A percentile compares a stretch with the other conserved stretches of the same genome.
These are phyloP conservation scores for Steromphala cineraria DNA, from an alignment of 2,888 invertebrate species.

Conservation along the genomic window DNA sequence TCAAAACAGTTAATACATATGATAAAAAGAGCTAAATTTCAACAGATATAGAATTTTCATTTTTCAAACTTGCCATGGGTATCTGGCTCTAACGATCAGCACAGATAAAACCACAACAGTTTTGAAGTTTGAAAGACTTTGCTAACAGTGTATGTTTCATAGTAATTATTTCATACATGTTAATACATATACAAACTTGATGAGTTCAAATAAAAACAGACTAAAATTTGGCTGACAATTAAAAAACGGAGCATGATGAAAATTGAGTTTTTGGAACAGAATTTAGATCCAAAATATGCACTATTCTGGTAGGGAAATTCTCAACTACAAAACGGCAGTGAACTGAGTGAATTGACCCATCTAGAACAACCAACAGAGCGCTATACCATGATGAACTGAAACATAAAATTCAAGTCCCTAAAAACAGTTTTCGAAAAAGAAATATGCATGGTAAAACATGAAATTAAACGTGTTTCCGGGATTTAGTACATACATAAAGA, in stretches of 20 bases:
- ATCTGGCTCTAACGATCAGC: not conserved
- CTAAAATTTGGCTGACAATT: not conserved
- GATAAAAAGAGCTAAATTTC: constrained; percentile 17
- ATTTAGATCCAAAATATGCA: not conserved
- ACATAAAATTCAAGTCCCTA: not conserved
- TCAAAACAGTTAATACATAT: constrained; percentile 5
- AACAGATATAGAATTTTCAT: constrained; percentile 17
- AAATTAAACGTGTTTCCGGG: not conserved
- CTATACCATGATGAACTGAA: not conserved
- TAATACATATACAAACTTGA: not conserved
- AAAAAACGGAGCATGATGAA: not conserved
- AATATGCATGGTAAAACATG: not conserved
- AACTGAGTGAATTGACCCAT: not conserved
- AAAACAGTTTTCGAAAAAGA: not conserved
- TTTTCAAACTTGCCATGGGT: constrained; percentile 6
- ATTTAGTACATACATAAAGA: not conserved
- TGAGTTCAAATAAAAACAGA: not conserved
- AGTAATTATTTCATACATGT: not conserved
- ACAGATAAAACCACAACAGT: not conserved
- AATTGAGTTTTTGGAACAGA: not conserved
- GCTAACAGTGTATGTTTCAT: not conserved
- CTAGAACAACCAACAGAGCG: no score
- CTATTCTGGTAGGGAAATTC: not conserved
- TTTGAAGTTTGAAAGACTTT: not conserved
- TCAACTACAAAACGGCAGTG: not conserved